A percentile compares a stretch with the other conserved stretches of the same genome.
These are phyloP conservation scores for Scarus forsteni DNA, from an alignment of 2,797 vertebrate species.

Conservation along the genomic window DNA sequence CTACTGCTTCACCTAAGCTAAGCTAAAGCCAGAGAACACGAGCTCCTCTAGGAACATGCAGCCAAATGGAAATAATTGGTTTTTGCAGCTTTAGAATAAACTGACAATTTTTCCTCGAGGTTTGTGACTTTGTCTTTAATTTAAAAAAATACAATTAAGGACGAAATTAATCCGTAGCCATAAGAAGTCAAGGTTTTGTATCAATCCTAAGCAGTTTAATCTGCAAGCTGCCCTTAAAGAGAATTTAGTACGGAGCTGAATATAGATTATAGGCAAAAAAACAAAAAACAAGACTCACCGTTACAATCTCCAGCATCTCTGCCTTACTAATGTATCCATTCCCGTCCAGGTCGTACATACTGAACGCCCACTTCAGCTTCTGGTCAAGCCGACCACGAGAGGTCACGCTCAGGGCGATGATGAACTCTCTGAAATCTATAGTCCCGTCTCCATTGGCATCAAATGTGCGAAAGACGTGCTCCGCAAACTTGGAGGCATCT, in stretches of 20 bases:
- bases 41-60: too few relatives aligned
- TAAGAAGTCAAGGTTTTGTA: too few relatives aligned
- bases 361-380: conserved; percentile 99
- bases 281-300: conserved; percentile 82
- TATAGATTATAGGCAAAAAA: not conserved
- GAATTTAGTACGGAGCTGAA: not conserved
- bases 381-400: conserved; percentile 97
- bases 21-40: too few relatives aligned
- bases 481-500: conserved; percentile 98
- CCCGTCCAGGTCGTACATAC: conserved; percentile 94
- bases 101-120: too few relatives aligned
- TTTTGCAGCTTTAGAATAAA: too few relatives aligned
- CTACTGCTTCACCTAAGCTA: too few relatives aligned
- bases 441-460: conserved; percentile 97
- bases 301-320: conserved; percentile 98
- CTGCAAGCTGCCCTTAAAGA: not conserved
- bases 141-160: too few relatives aligned
- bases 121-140: too few relatives aligned
- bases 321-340: conserved; percentile 99
- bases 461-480: conserved; percentile 98
- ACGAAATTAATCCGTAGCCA: too few relatives aligned
- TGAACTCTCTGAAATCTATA: conserved; percentile 99
- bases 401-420: conserved; percentile 97
- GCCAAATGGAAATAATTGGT: too few relatives aligned
- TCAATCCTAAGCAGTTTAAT: too few relatives aligned